Evolutionary conservation across 2,888 invertebrate species (phyloP).

Genomic region (Eledona agricola): DNA sequence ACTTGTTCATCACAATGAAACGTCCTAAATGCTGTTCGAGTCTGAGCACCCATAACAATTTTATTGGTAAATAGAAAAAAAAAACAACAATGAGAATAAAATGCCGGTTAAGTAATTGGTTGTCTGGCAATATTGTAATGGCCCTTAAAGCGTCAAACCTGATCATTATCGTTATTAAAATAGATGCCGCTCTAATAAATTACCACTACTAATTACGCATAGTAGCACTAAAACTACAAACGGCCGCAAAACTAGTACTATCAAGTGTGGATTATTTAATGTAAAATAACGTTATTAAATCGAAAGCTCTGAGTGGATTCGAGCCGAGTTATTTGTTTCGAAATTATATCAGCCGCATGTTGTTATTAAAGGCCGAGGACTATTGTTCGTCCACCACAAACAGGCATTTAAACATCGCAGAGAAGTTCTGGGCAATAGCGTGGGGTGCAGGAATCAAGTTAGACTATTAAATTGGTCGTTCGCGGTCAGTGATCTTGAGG

Average conservation of each 20-base stretch:
- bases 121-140: conserved; percentile 32
- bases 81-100: conserved; percentile 1
- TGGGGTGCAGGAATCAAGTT: conserved; percentile 46
- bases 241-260: conserved; percentile 18
- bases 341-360: conserved; percentile 33
- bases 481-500: conserved; percentile 52
- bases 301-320: conserved; percentile 34
- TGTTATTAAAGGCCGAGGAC: conserved; percentile 34
- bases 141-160: conserved; percentile 27
- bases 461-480: conserved; percentile 52
- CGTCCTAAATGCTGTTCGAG: too few relatives aligned
- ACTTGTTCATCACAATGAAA: too few relatives aligned
- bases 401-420: conserved; percentile 50
- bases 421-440: conserved; percentile 44
- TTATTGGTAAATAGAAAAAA: too few relatives aligned
- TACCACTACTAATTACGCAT: conserved; percentile 33
- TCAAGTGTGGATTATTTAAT: conserved; percentile 38
- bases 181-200: conserved; percentile 36
- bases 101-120: conserved; percentile 30
- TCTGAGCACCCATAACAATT: too few relatives aligned
- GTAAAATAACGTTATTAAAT: conserved; percentile 40
- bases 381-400: conserved; percentile 45
- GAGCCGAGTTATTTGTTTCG: conserved; percentile 40
- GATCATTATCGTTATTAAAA: conserved; percentile 33
- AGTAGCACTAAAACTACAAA: conserved; percentile 28